A percentile compares a stretch with the other conserved stretches of the same genome.
Conservation (phyloP, 37 sponge, comb jelly and placozoan genomes). For the Beroe forskalii region DNA sequence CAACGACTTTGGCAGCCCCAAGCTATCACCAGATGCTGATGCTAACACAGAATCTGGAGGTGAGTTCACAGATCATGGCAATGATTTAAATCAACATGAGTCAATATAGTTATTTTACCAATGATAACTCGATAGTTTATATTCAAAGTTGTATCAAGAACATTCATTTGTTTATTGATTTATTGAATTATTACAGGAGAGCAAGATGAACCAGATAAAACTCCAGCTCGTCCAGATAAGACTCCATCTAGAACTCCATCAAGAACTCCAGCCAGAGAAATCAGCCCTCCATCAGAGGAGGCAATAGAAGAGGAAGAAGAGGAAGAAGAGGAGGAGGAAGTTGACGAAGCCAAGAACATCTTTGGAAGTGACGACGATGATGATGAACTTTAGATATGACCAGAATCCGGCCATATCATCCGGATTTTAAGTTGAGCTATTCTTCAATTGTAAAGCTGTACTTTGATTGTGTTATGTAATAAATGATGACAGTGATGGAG, state of each 20-base stretch:
- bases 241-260: neutral
- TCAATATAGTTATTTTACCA: no score
- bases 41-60: neutral
- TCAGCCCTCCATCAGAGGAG: neutral
- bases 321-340: slow-evolving; percentile 51
- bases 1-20: slow-evolving; percentile 59
- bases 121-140: no score
- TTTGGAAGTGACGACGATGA: slow-evolving; percentile 67
- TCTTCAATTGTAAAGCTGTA: no score
- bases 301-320: slow-evolving; percentile 3
- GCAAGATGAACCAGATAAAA: neutral
- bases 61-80: no score
- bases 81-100: no score
- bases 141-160: no score
- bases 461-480: no score
- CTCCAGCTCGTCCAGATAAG: neutral
- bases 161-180: no score
- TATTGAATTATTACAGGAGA: neutral
- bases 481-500: no score
- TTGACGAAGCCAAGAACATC: slow-evolving; percentile 68
- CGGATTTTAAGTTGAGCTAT: no score
- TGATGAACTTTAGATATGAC: neutral
- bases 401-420: no score
- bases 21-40: neutral
- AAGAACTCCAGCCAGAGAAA: neutral